Evolutionary conservation across 1,140 invertebrate species (phyloP), one percentile per base, ranked within the genome.

Genomic region (Trinorchestia longiramus): DNA sequence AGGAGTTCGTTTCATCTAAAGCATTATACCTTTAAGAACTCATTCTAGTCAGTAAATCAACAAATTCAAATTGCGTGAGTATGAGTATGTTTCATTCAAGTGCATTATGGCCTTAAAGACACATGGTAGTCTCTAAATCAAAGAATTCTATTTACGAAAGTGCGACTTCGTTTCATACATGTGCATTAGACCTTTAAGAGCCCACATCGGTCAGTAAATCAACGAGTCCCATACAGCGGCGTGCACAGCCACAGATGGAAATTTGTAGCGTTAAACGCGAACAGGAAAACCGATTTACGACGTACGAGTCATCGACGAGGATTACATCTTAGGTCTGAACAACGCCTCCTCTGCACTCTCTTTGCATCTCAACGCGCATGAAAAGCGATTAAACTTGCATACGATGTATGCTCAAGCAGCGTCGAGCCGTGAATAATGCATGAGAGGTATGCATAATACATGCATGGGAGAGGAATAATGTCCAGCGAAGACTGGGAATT

Each of bases 401-500:
- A 43, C 8, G 92, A 94, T 94, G 92, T 94, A 94, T 94, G 92
- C 92, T 94, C 92, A 94, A 94, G 92, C 92, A 44, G 92, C 92
- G 43, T 94, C 3, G 44, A 40, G 36, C 47, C 92, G 43, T 94
- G 92, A 94, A 94, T 94, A 45, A 94, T 94, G 92, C 44, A 94
- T 94, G 44, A 44, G 92, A 45, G 40, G 41, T 47, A 47, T 94
- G 92, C 92, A 94, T 94, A 94, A 94, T 94, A 45, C 92, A 94
- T 94, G 92, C 43, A 94, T 94, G 36, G 43, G 92, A 23, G 92
- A 45, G 44, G 92, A 94, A 94, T 94, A 94, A 94, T 94, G 92
- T 94, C 92, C 43, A n/a, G 36, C 92, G 44, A 94, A 94, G 92
- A 94, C 92, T 94, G 92, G 92, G 92, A 94, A 94, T 94, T 94